A percentile compares a stretch with the other conserved stretches of the same genome.
phyloP scores from a whole-genome alignment of 2,797 vertebrate species.

The Gambelia wislizenii region DNA sequence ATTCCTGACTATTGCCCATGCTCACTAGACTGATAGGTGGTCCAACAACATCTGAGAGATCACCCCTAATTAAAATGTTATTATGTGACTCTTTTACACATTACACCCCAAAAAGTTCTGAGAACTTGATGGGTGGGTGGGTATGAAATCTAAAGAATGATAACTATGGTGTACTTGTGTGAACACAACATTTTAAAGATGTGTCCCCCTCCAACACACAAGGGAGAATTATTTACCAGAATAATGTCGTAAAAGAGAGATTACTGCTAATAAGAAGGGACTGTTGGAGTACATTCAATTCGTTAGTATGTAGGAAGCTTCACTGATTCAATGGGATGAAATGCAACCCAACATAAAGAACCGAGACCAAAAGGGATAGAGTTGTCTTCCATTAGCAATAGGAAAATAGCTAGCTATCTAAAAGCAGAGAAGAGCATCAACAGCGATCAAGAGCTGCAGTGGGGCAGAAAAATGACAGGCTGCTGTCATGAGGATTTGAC shows the following conservation, averaged over 20 bases:
- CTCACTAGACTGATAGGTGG: too few relatives aligned
- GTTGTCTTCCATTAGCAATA: neutral
- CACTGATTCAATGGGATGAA: neutral
- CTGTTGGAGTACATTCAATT: neutral
- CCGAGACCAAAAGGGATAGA: slow-evolving; percentile 8
- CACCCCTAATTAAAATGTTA: neutral
- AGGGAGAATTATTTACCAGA: neutral
- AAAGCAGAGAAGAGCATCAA: slow-evolving; percentile 42
- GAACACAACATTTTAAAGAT: neutral
- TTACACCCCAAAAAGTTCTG: too few relatives aligned
- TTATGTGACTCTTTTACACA: neutral
- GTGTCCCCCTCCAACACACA: too few relatives aligned
- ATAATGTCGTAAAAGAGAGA: neutral
- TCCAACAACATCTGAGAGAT: neutral
- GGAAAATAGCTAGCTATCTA: slow-evolving; percentile 39
- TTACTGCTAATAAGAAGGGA: neutral
- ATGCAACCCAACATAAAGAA: slow-evolving; percentile 27
- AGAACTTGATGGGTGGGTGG: too few relatives aligned
- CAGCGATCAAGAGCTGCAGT: slow-evolving; percentile 44
- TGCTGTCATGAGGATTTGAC: slow-evolving; percentile 30
- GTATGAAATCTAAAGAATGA: neutral
- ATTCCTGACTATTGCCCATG: too few relatives aligned
- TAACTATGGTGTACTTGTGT: neutral
- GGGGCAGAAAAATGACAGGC: slow-evolving; percentile 49
- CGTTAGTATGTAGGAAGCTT: neutral